Evolutionary conservation across 2,888 invertebrate genomes (phyloP).

Genomic region (Mactromeris polynyma): DNA sequence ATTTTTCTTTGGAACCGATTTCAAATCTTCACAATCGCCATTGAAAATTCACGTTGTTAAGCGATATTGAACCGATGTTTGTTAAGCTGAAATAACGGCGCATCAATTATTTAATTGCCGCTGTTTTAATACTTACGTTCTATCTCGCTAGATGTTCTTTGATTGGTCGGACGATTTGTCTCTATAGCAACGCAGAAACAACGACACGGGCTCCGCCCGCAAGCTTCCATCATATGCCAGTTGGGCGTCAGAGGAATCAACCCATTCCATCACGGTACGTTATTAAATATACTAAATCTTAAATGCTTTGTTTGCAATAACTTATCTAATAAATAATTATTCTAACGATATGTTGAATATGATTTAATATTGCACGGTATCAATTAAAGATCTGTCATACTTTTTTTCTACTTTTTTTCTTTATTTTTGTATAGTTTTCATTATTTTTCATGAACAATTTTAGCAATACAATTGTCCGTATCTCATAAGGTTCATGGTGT

Average conservation of each 20-base stretch:
- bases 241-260: neutral
- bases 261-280: neutral
- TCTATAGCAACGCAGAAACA: neutral
- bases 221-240: neutral
- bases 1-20: neutral
- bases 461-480: too few species aligned
- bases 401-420: neutral
- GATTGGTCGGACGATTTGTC: neutral
- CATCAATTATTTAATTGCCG: neutral
- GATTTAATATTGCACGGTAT: too few species aligned
- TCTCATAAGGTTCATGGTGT: too few species aligned
- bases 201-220: neutral
- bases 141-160: neutral
- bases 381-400: neutral
- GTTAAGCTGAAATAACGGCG: neutral
- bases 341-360: too few species aligned
- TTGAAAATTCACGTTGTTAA: neutral
- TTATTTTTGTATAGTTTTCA: neutral
- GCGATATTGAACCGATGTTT: neutral
- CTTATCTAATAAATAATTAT: too few species aligned
- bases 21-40: neutral
- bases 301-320: too few species aligned
- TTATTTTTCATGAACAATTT: too few species aligned
- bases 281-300: too few species aligned
- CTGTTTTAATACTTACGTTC: neutral